Percentiles rank a stretch among this genome's conserved stretches.
These are phyloP conservation scores for Apodemia zela DNA, from an alignment of 2,888 invertebrate genomes.

Conservation along the genomic window DNA sequence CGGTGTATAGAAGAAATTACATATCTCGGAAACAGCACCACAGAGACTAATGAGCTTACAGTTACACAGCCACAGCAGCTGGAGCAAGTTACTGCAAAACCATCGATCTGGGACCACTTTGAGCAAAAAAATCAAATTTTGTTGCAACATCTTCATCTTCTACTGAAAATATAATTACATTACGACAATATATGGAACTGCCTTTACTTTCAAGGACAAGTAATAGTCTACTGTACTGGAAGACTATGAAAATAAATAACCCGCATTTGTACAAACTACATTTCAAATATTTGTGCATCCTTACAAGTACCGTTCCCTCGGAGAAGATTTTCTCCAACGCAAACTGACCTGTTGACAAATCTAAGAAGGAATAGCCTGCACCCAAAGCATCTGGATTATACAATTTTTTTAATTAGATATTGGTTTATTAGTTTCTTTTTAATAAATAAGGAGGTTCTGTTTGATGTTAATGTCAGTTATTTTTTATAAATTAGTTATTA, in stretches of 20 bases:
- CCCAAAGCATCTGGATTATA: too few species aligned
- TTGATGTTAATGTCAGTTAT: too few species aligned
- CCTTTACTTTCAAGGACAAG: neutral
- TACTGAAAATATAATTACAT: slow-evolving; percentile 8
- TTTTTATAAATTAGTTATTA: too few species aligned
- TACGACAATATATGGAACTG: neutral
- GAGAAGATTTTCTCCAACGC: too few species aligned
- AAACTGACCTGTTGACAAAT: too few species aligned
- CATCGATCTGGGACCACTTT: neutral
- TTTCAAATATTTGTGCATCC: slow-evolving; percentile 10
- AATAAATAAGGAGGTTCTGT: too few species aligned
- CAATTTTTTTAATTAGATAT: too few species aligned
- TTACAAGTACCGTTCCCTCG: too few species aligned
- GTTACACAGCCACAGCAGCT: neutral
- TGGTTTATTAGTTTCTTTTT: too few species aligned
- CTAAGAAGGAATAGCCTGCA: too few species aligned
- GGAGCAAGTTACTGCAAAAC: neutral
- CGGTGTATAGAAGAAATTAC: neutral
- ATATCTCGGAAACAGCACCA: neutral
- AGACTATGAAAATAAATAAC: slow-evolving; percentile 14
- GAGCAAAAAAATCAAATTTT: too few species aligned
- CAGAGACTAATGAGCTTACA: neutral
- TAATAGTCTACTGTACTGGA: neutral
- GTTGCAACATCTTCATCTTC: neutral
- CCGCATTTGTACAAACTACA: slow-evolving; percentile 8